Base-by-base conservation (phyloP, 2,888 invertebrate species). In the Dermolepida albohirtum region DNA sequence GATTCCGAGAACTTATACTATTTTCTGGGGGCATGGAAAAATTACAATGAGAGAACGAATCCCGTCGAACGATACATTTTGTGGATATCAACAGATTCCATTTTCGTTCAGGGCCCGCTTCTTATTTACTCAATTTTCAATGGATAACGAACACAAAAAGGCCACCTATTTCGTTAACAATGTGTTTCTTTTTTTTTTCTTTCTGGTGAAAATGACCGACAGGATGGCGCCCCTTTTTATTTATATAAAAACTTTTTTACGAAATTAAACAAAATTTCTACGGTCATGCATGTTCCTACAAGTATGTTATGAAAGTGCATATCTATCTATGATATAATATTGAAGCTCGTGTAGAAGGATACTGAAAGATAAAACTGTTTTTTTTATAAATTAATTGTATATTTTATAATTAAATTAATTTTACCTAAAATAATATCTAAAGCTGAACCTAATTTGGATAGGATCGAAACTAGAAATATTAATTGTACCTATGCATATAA, bases 1-100 rank as follows among this genome's bases (percentile, higher is more conserved):
- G 54, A 64, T 64, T 54, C 64, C 29, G 44, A 47, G 64, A 64
- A 64, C 64, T 64, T 44, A 52, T 43, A 64, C 52, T 64, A 64
- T 64, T 64, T 64, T 52, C 54, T 34, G 34, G 64, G 51, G 64
- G 44, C 54, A 64, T 34, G 44, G 43, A 52, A 41, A 54, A 44
- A 52, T 64, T 50, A 54, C 64, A 52, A 54, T 52, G 54, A 64
- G 34, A 8, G 43, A 64, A 54, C 64, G 64, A 43, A 64, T 44
- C 52, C 52, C 43, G 14, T 44, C 52, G 54, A 52, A 62, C 64
- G 54, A 64, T 64, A 54, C 64, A 54, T 52, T 64, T 17, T 17
- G 54, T 54, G 64, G 51, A 41, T 54, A 64, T 64, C 52, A 62
- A 62, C 59, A 29, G 59, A 62, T 62, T 62, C 59, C 59, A 27